These are phyloP conservation scores for Paramormyrops hopkinsi DNA, from an alignment of 2,797 vertebrate species.

Conservation along the genomic window DNA sequence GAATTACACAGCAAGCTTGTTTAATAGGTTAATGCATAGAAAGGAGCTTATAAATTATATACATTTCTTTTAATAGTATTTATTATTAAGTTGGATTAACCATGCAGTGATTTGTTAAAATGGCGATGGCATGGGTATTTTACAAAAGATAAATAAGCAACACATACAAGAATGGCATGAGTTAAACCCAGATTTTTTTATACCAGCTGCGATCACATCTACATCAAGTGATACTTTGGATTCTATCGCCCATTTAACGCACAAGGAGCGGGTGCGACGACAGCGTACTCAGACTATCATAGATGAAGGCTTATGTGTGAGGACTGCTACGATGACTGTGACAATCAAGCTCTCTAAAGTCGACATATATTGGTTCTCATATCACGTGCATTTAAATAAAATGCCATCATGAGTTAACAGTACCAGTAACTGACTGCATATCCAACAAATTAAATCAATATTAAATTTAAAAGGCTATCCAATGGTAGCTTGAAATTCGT, in stretches of 20 bases:
- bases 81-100: not conserved
- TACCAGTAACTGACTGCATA: not conserved
- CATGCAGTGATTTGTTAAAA: slow-evolving; percentile 1
- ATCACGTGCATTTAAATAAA: not conserved
- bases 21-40: slow-evolving; percentile 19
- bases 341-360: not conserved
- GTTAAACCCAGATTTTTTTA: not conserved
- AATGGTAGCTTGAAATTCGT: not conserved
- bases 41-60: slow-evolving; percentile 39
- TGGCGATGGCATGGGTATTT: not conserved
- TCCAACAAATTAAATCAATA: not conserved
- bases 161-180: not conserved
- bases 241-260: not conserved
- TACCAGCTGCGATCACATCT: not conserved
- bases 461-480: not conserved
- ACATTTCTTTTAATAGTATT: not conserved
- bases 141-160: not conserved
- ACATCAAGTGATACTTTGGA: not conserved
- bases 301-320: not conserved
- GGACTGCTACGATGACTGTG: not conserved
- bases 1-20: slow-evolving; percentile 60
- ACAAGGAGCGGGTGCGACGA: not conserved
- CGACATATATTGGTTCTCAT: not conserved
- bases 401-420: not conserved
- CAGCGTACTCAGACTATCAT: not conserved